These are phyloP conservation scores for Pipistrellus pipistrellus DNA, from an alignment of 2,797 vertebrate species.

Conservation along the genomic window DNA sequence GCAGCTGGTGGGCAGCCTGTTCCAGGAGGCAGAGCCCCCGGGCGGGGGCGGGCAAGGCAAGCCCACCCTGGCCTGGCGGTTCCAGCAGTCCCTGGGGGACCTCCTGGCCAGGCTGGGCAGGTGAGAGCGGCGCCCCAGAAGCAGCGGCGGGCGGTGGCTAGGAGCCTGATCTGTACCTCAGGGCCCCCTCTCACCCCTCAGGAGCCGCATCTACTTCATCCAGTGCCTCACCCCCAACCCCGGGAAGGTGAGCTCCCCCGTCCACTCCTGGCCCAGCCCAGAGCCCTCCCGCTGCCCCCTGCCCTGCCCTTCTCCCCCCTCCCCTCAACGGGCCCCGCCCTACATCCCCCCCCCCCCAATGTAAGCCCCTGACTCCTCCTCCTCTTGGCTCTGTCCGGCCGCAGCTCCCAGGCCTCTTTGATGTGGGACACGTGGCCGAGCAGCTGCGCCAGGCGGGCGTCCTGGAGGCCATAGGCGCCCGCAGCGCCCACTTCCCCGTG, in stretches of 20 bases:
- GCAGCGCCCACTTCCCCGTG: slow-evolving; percentile 93
- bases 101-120: slow-evolving; percentile 92
- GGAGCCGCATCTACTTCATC: slow-evolving; percentile 93
- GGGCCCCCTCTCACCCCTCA: slow-evolving; percentile 77
- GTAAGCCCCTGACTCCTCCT: neutral
- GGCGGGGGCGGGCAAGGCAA: slow-evolving; percentile 86
- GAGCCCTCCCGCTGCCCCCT: neutral
- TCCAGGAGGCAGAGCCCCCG: slow-evolving; percentile 89
- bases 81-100: slow-evolving; percentile 93
- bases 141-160: neutral
- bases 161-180: neutral
- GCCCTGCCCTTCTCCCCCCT: rapidly evolving
- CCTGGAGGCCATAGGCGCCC: slow-evolving; percentile 91
- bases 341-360: neutral
- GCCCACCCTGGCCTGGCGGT: slow-evolving; percentile 90
- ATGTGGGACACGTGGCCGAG: slow-evolving; percentile 91
- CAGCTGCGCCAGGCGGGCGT: slow-evolving; percentile 94
- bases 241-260: slow-evolving; percentile 90
- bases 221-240: slow-evolving; percentile 95
- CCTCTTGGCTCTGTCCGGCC: neutral
- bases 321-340: neutral
- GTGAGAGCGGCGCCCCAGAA: slow-evolving; percentile 82
- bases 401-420: slow-evolving; percentile 93
- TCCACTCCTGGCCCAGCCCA: too few relatives aligned
- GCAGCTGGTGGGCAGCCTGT: slow-evolving; percentile 93